Conservation (phyloP, 2,797 vertebrate species). For the Furcifer pardalis region DNA sequence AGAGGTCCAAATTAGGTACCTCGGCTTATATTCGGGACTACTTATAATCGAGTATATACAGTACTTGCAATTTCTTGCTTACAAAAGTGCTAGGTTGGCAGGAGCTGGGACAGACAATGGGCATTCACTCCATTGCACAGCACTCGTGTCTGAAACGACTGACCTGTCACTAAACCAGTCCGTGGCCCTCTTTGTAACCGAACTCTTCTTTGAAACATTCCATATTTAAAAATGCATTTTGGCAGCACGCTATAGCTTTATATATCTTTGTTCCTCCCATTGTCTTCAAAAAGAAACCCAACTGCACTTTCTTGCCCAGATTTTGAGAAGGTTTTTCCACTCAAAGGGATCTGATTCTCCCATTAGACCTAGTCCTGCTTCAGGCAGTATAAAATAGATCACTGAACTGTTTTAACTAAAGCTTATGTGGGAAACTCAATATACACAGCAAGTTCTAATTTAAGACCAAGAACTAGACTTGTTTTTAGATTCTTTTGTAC, state of each 20-base stretch:
- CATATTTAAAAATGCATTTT: not conserved
- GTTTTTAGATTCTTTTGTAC: slow-evolving; percentile 33
- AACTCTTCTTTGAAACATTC: not conserved
- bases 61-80: too few species aligned
- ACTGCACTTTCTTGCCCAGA: slow-evolving; percentile 46
- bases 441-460: slow-evolving; percentile 55
- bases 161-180: too few species aligned
- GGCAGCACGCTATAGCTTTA: not conserved
- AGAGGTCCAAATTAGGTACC: too few species aligned
- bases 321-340: slow-evolving; percentile 42
- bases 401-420: slow-evolving; percentile 26
- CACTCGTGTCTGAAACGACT: too few species aligned
- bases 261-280: slow-evolving; percentile 10
- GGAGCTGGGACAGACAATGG: too few species aligned
- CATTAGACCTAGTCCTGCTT: slow-evolving; percentile 57
- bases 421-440: slow-evolving; percentile 43
- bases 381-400: slow-evolving; percentile 56
- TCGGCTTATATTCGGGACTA: too few species aligned
- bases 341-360: slow-evolving; percentile 55
- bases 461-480: slow-evolving; percentile 33
- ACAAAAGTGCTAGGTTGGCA: too few species aligned
- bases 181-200: not conserved
- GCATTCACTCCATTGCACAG: too few species aligned
- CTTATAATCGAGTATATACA: too few species aligned
- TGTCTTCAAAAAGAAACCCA: slow-evolving; percentile 14